A percentile compares a stretch with the other conserved stretches of the same genome.
Conservation (phyloP, 2,113 vertebrate genomes). For the Planiliza haematocheilus region DNA sequence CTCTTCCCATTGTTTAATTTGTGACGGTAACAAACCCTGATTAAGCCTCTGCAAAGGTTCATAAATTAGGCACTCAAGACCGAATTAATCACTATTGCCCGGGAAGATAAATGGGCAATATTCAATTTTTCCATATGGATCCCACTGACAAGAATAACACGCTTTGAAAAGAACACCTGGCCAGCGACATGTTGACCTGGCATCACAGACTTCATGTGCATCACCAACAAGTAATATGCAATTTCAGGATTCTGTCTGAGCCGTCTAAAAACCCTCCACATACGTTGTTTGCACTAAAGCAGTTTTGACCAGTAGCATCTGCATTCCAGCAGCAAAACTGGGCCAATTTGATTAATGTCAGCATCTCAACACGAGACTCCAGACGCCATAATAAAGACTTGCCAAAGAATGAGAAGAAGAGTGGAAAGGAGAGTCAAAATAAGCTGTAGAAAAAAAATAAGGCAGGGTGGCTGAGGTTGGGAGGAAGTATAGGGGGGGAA, state of each 20-base stretch:
- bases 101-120: constrained; percentile 66
- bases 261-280: constrained; percentile 11
- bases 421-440: constrained; percentile 15
- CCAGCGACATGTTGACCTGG: constrained; percentile 27
- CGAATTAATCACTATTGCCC: constrained; percentile 71
- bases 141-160: constrained; percentile 35
- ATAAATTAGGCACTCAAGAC: constrained; percentile 72
- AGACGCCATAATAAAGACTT: constrained; percentile 43
- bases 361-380: constrained; percentile 33
- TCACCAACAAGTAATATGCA: constrained; percentile 34
- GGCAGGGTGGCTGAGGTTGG: fast-evolving
- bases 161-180: constrained; percentile 26
- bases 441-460: neutral
- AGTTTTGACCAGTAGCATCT: constrained; percentile 39
- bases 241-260: constrained; percentile 53
- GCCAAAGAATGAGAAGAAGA: constrained; percentile 12
- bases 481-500: neutral
- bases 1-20: constrained; percentile 78
- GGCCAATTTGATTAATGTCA: constrained; percentile 78
- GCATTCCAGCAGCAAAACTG: constrained; percentile 56
- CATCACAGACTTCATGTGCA: constrained; percentile 24
- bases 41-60: constrained; percentile 68
- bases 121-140: constrained; percentile 63
- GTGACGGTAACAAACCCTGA: constrained; percentile 75
- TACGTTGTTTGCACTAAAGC: constrained; percentile 37